Conservation (phyloP, 2,888 invertebrate genomes). For the Phoenoteleia sp. region DNA sequence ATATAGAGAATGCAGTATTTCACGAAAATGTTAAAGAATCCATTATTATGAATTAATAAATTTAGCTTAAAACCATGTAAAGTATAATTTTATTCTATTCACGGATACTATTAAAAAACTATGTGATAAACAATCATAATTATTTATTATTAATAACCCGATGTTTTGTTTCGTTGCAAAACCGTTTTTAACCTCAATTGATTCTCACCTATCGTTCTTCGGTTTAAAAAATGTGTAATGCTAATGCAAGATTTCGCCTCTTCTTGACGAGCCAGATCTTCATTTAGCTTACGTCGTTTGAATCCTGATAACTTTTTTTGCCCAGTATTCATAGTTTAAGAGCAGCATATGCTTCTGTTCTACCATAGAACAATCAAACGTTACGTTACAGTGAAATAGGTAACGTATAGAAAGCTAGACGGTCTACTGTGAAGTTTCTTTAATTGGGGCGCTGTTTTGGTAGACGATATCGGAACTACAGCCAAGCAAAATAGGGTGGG, state of each 20-base stretch:
- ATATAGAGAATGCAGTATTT: background rate
- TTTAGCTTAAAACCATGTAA: background rate
- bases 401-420: background rate
- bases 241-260: constrained; percentile 16
- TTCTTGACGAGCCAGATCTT: constrained; percentile 17
- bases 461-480: constrained; percentile 5
- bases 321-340: background rate
- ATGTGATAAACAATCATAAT: constrained; percentile 6
- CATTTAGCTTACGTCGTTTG: constrained; percentile 27
- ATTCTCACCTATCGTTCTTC: constrained; percentile 21
- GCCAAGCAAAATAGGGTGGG: background rate
- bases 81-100: constrained; percentile 1
- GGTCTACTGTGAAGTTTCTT: constrained; percentile 5
- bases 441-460: background rate
- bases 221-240: constrained; percentile 17
- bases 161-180: constrained; percentile 4
- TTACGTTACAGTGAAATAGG: constrained; percentile 1
- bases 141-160: constrained; percentile 2
- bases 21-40: constrained; percentile 3
- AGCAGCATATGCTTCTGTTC: background rate
- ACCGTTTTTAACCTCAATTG: constrained; percentile 3
- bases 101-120: constrained; percentile 1
- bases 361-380: background rate
- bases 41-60: constrained; percentile 6
- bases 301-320: constrained; percentile 18